phyloP scores from a whole-genome alignment of 2,888 invertebrate genomes.

The Gymnosoma rotundatum region DNA sequence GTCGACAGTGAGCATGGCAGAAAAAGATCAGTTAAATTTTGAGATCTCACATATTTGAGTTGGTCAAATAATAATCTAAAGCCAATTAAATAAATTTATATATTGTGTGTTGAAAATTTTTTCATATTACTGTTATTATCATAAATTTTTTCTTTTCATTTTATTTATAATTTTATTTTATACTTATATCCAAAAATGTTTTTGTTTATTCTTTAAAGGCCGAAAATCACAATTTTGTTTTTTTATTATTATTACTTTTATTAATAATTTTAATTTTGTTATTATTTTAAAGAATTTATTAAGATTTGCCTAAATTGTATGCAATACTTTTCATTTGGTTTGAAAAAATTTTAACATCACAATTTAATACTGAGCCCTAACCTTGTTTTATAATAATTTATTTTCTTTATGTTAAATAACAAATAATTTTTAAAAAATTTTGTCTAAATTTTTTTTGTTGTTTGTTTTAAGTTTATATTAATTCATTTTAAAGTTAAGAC shows the following conservation, averaged over 20 bases:
- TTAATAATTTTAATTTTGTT: constrained; percentile 52
- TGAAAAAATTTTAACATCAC: constrained; percentile 77
- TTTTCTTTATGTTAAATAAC: constrained; percentile 68
- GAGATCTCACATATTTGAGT: constrained; percentile 57
- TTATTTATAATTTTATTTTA: constrained; percentile 65
- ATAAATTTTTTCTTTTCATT: constrained; percentile 30
- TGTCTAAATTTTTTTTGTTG: constrained; percentile 65
- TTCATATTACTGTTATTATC: constrained; percentile 61
- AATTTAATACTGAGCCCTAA: constrained; percentile 74
- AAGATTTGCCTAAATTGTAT: constrained; percentile 76
- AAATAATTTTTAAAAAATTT: constrained; percentile 71
- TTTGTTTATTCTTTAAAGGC: constrained; percentile 74
- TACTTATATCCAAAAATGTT: constrained; percentile 72
- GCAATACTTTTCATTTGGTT: constrained; percentile 64
- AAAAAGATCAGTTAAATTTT: constrained; percentile 49
- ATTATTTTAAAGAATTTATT: constrained; percentile 26
- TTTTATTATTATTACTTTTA: constrained; percentile 36
- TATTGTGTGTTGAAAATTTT: constrained; percentile 70
- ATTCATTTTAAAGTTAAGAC: constrained; percentile 71
- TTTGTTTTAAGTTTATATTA: constrained; percentile 45
- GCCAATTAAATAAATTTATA: constrained; percentile 53
- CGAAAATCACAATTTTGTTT: constrained; percentile 75
- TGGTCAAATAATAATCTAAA: constrained; percentile 29
- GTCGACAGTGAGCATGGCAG: background rate
- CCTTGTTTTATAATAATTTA: constrained; percentile 50